phyloP scores from a whole-genome alignment of 1,140 invertebrate species.

The Geopemphigus sp. region DNA sequence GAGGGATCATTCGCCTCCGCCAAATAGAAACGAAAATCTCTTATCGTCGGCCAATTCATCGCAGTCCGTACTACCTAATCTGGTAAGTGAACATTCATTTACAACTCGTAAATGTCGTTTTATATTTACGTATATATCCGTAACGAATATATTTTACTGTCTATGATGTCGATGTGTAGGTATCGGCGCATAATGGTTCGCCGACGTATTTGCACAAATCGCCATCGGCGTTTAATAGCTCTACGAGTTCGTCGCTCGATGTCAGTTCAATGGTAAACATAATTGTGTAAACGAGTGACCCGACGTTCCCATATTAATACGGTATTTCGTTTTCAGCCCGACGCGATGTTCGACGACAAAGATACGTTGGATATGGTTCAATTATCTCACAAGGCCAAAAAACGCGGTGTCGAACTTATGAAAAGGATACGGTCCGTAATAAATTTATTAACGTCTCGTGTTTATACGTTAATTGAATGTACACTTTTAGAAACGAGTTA shows the following conservation, averaged over 20 bases:
- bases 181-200: constrained; percentile 19
- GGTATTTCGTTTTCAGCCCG: constrained; percentile 14
- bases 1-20: constrained; percentile 37
- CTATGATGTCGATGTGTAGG: not conserved
- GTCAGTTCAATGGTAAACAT: constrained; percentile 41
- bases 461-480: too few relatives aligned
- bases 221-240: constrained; percentile 33
- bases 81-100: not conserved
- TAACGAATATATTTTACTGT: not conserved
- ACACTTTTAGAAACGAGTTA: constrained; percentile 10
- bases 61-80: not conserved
- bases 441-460: too few relatives aligned
- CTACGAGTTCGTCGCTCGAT: constrained; percentile 40
- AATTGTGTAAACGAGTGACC: not conserved
- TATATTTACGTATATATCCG: not conserved
- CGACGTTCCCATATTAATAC: too few relatives aligned
- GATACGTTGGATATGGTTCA: constrained; percentile 36
- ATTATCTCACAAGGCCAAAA: constrained; percentile 26
- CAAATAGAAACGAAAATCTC: constrained; percentile 15
- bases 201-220: constrained; percentile 34
- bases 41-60: constrained; percentile 29
- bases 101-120: not conserved
- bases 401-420: constrained; percentile 37
- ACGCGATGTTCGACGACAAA: constrained; percentile 18
- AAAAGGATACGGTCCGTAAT: constrained; percentile 30